Evolutionary conservation across 2,888 invertebrate species (phyloP).

Genomic region (Drosophila barbarae): DNA sequence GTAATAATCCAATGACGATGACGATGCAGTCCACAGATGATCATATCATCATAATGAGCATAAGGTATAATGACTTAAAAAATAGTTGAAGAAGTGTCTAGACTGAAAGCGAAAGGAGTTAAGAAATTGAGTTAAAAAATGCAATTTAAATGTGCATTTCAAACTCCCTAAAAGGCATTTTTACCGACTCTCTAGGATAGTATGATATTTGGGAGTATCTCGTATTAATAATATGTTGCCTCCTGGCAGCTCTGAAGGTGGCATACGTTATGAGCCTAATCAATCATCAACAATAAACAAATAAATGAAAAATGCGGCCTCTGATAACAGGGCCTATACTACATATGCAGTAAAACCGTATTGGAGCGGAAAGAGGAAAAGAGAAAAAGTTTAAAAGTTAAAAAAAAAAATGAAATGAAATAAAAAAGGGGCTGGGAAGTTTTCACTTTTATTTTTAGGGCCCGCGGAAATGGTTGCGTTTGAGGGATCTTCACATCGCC

Average conservation of each 20-base stretch:
- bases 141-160: not conserved
- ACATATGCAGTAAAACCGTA: not conserved
- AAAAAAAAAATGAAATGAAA: not conserved
- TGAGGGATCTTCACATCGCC: constrained; percentile 29
- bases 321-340: constrained; percentile 50
- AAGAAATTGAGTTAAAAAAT: not conserved
- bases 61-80: constrained; percentile 6
- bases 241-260: constrained; percentile 42
- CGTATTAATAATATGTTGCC: constrained; percentile 1
- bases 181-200: not conserved
- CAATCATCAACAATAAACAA: constrained; percentile 64
- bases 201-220: not conserved
- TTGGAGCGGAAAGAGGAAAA: constrained; percentile 6
- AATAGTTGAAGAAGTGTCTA: constrained; percentile 18
- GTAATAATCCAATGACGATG: constrained; percentile 31
- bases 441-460: constrained; percentile 70
- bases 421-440: constrained; percentile 25
- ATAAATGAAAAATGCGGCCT: constrained; percentile 65
- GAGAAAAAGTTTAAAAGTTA: not conserved
- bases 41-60: constrained; percentile 20
- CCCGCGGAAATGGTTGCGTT: constrained; percentile 63
- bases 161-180: too few species aligned
- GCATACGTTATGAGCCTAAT: constrained; percentile 44
- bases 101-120: constrained; percentile 29
- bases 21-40: constrained; percentile 13